Conservation (phyloP, 2,888 invertebrate species). For the Noctua comes region DNA sequence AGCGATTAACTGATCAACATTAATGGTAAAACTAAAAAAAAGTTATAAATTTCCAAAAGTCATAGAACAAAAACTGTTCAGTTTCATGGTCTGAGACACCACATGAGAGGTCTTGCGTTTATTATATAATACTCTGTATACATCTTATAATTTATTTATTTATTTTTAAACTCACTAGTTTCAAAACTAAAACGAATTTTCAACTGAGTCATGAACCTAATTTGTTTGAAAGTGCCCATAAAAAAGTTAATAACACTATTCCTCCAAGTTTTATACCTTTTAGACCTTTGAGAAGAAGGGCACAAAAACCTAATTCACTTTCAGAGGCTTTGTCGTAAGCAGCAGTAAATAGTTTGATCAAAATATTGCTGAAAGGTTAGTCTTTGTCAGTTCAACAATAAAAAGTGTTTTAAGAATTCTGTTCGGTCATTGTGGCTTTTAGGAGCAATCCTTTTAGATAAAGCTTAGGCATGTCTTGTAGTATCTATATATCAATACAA, state of each 20-base stretch:
- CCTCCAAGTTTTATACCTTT: conserved; percentile 11
- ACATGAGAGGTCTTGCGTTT: too few relatives aligned
- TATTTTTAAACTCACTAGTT: not conserved
- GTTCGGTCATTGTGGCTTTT: not conserved
- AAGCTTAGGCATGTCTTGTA: not conserved
- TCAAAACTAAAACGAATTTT: conserved; percentile 3
- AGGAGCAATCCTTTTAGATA: not conserved
- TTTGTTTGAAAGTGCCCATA: conserved; percentile 13
- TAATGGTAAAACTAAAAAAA: not conserved
- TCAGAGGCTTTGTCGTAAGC: conserved; percentile 15
- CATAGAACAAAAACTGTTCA: too few relatives aligned
- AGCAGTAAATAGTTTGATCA: conserved; percentile 22
- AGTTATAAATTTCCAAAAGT: too few relatives aligned
- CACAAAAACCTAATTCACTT: conserved; percentile 29
- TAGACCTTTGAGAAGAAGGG: conserved; percentile 17
- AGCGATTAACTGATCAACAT: too few relatives aligned
- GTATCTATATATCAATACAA: too few relatives aligned
- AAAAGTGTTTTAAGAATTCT: not conserved
- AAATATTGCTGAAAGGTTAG: conserved; percentile 15
- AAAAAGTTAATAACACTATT: conserved; percentile 34
- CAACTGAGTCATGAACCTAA: conserved; percentile 1
- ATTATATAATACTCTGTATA: too few relatives aligned
- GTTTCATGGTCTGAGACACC: too few relatives aligned
- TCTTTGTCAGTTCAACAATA: conserved; percentile 8
- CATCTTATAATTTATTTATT: not conserved